Evolutionary conservation across 2,888 invertebrate genomes (phyloP).

Genomic region (Apamea monoglypha): DNA sequence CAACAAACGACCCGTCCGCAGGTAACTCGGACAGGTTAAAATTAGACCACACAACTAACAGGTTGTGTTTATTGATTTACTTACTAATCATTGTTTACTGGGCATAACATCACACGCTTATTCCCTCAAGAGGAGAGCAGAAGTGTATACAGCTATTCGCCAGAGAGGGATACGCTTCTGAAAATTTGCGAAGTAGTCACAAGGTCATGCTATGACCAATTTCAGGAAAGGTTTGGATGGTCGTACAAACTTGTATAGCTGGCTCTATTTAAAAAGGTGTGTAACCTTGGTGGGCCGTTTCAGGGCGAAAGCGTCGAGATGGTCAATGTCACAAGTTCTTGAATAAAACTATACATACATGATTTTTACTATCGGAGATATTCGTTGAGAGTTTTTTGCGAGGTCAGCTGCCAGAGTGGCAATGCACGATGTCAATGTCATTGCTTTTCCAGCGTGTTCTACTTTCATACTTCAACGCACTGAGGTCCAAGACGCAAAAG

Average conservation of each 20-base stretch:
- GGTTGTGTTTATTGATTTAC: conserved; percentile 54
- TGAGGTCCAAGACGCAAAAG: too few relatives aligned
- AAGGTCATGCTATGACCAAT: conserved; percentile 5
- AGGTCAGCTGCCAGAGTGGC: conserved; percentile 10
- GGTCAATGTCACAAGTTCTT: conserved; percentile 29
- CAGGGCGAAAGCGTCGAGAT: conserved; percentile 20
- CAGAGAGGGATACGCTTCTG: neutral
- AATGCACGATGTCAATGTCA: conserved; percentile 30
- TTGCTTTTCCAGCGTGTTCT: conserved; percentile 2
- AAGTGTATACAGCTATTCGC: neutral
- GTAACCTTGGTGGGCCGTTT: neutral
- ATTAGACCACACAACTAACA: conserved; percentile 57
- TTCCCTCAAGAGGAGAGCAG: rapidly evolving
- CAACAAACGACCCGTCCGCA: conserved; percentile 46
- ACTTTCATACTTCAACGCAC: neutral
- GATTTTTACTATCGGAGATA: conserved; percentile 12
- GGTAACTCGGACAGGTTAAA: conserved; percentile 52
- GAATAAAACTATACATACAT: neutral
- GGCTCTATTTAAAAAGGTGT: conserved; percentile 1
- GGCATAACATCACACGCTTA: neutral
- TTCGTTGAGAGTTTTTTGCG: neutral
- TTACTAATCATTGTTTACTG: conserved; percentile 28
- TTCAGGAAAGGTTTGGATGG: conserved; percentile 2
- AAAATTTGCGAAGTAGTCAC: neutral
- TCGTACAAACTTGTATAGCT: neutral